A percentile compares a stretch with the other conserved stretches of the same genome.
Evolutionary conservation across 2,113 vertebrate species (phyloP).

Genomic region (Noturus placidus): DNA sequence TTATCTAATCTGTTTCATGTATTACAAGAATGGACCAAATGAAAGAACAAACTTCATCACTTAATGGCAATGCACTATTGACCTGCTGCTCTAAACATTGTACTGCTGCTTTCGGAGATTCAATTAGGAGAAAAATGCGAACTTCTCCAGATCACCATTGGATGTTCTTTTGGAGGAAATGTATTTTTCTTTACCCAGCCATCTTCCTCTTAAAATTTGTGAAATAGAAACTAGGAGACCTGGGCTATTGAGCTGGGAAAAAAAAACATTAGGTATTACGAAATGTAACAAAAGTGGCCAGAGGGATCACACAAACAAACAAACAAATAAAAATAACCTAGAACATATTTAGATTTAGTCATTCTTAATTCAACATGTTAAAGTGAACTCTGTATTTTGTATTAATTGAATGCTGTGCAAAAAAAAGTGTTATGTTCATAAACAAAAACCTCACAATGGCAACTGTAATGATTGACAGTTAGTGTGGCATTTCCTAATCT

Average conservation of each 20-base stretch:
- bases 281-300: neutral
- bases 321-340: too few relatives aligned
- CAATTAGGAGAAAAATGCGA: neutral
- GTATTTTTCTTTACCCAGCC: neutral
- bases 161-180: neutral
- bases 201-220: neutral
- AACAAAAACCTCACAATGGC: neutral
- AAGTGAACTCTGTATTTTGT: neutral
- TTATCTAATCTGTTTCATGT: neutral
- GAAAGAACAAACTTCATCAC: neutral
- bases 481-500: neutral
- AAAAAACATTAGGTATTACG: neutral
- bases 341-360: neutral
- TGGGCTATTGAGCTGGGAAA: neutral
- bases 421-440: neutral
- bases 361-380: neutral
- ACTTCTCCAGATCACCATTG: neutral
- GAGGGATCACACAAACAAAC: neutral
- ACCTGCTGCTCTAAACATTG: neutral
- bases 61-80: neutral
- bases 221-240: neutral
- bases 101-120: neutral
- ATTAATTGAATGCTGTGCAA: neutral
- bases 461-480: neutral
- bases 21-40: neutral